Evolutionary conservation across 2,888 invertebrate species (phyloP), one percentile per base, ranked within the genome.

Genomic region (Timema podura): DNA sequence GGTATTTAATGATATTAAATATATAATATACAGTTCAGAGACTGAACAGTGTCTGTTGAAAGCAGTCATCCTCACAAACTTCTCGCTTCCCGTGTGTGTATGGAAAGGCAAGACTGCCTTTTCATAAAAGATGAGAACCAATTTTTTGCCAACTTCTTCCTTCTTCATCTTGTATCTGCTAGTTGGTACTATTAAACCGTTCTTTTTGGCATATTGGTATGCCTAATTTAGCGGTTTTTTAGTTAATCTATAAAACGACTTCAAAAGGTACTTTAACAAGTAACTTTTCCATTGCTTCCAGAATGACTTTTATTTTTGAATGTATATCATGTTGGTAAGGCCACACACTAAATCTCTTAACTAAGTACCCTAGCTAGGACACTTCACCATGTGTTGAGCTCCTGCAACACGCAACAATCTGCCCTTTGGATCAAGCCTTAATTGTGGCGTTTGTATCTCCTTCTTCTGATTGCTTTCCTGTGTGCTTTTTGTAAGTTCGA

Each of bases 61-160:
- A 9, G 70, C 70, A 11, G 72, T 74, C 9, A 70, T 73, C 45
- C 76, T 68, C 5, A 69, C 15, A 75, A 64, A 64, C 75, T 75
- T 7, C 75, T 75, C 30, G 74, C 74, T 69, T 75, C 69, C 9
- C 75, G 74, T 30, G 68, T 69, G 30, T 73, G 51, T 5, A 75
- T 67, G 6, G 74, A 74, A n/a, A 75, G 61, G n/a, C 15, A 16
- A 30, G 73, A 69, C 45, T 74, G 68, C 13, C 75, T 71, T 51
- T 71, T 70, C 65, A 75, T 66, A 68, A 74, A 75, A 9, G 65
- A 64, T 15, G 48, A 47, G 46, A 74, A 61, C 75, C 75, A 75
- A 66, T 30, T 75, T 75, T 13, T 59, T 11, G 10, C 71, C 67
- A 13, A 73, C 73, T 51, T 65, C 49, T 67, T 72, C 57, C 11